Evolutionary conservation across 2,888 invertebrate genomes (phyloP), one percentile per base, ranked within the genome.

Genomic region (Drosophila gaucha): DNA sequence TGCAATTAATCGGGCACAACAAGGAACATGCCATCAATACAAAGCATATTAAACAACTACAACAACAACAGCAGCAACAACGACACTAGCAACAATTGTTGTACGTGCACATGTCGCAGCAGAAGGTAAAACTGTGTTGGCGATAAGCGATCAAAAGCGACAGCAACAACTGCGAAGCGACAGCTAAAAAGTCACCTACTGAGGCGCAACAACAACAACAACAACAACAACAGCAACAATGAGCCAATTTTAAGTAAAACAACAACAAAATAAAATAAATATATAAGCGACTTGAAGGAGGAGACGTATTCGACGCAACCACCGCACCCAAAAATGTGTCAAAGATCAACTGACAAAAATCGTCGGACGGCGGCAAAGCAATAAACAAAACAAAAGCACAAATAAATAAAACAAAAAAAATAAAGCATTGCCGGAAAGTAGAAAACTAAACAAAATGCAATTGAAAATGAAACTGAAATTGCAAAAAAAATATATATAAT

Each of bases 331-430:
- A 44, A 87, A 88, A 87, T 89, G 69, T 87, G 87, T 87, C 87
- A 87, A 89, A 87, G 87, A 87, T 87, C 87, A 87, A 87, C 89
- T 87, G 89, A 84, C 88, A 86, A 87, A 88, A 88, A 78, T 80
- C 83, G 80, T 69, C 77, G 70, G 64, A 68, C 72, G 56, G 49
- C 64, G 67, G 57, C 78, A 71, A 67, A 55, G 51, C 56, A 86
- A 84, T 68, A 84, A 87, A 70, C 67, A 80, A 50, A 43, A 33
- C 26, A n/a, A 49, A 31, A 26, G 39, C 18, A 43, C 50, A 62
- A 57, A 50, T 54, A 43, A 66, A 41, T 28, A 47, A 41, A 63
- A n/a, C 33, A n/a, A 18, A 30, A 33, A 36, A 26, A 36, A 66
- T 36, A 60, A 55, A 51, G 28, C 43, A 26, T 43, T 52, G 36